Percentiles rank a stretch among this genome's conserved stretches.
phyloP scores from a whole-genome alignment of 1,140 invertebrate genomes.

The Penaeus japonicus region DNA sequence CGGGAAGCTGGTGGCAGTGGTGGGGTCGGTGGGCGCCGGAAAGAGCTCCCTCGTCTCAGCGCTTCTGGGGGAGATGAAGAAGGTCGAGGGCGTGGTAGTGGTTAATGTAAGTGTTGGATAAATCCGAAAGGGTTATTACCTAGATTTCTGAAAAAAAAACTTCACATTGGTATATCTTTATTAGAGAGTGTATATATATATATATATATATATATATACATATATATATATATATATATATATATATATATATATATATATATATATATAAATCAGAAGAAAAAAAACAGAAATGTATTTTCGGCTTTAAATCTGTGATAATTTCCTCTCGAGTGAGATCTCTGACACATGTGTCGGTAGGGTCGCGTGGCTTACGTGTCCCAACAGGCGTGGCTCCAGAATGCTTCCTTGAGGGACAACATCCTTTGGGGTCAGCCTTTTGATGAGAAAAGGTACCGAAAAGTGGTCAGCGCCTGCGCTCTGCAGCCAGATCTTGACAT shows the following conservation, averaged over 20 bases:
- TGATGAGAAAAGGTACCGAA: slow-evolving; percentile 79
- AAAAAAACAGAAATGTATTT: too few relatives aligned
- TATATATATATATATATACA: slow-evolving; percentile 13
- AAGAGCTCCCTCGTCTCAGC: slow-evolving; percentile 70
- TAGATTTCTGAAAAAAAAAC: too few relatives aligned
- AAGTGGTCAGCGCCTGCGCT: slow-evolving; percentile 84
- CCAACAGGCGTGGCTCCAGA: slow-evolving; percentile 61
- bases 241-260: background rate
- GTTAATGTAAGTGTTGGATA: too few relatives aligned
- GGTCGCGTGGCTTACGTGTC: slow-evolving; percentile 65
- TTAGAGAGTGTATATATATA: background rate
- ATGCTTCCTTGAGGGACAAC: slow-evolving; percentile 67
- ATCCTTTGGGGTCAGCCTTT: slow-evolving; percentile 70
- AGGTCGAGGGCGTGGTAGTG: slow-evolving; percentile 61
- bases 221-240: background rate
- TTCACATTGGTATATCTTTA: background rate
- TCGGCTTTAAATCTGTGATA: too few relatives aligned
- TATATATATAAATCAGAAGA: background rate
- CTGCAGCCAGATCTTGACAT: slow-evolving; percentile 85
- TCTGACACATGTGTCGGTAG: slow-evolving; percentile 30
- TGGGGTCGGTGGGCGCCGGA: slow-evolving; percentile 67
- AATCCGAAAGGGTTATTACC: too few relatives aligned
- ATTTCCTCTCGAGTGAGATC: too few relatives aligned
- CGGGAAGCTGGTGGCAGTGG: slow-evolving; percentile 63
- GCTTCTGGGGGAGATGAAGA: slow-evolving; percentile 69